These are phyloP conservation scores for Gymnosoma rotundatum DNA, from an alignment of 2,888 invertebrate species.

Conservation along the genomic window DNA sequence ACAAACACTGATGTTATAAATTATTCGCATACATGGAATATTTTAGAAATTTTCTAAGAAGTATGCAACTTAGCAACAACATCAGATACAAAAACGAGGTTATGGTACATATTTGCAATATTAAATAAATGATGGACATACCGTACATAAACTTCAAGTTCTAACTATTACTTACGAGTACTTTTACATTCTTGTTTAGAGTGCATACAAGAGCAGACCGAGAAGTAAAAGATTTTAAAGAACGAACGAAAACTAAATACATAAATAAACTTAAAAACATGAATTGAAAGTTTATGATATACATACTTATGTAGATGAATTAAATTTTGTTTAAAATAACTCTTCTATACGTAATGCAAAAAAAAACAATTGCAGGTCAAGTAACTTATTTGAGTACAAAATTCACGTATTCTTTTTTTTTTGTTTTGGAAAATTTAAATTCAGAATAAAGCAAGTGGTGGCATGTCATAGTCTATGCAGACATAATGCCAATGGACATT, in stretches of 20 bases:
- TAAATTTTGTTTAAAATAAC: constrained; percentile 42
- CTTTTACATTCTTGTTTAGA: constrained; percentile 9
- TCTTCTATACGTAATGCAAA: neutral
- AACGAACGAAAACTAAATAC: constrained; percentile 7
- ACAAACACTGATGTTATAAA: constrained; percentile 32
- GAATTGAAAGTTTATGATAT: constrained; percentile 57
- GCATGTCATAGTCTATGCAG: too few species aligned
- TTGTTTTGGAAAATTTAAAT: too few species aligned
- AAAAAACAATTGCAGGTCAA: too few species aligned
- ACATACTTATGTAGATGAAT: constrained; percentile 29
- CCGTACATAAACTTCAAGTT: constrained; percentile 36
- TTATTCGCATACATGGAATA: constrained; percentile 30
- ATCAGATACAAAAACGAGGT: constrained; percentile 8
- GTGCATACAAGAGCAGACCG: neutral
- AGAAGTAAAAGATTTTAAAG: neutral
- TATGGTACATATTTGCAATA: neutral
- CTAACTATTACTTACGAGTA: constrained; percentile 11
- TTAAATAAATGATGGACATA: constrained; percentile 61
- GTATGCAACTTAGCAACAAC: neutral
- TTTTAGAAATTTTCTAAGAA: constrained; percentile 7
- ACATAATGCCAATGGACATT: too few species aligned
- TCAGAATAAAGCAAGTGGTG: too few species aligned
- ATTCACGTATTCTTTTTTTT: too few species aligned
- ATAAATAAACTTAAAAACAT: constrained; percentile 44
- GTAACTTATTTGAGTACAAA: too few species aligned